These are phyloP conservation scores for Hydrolagus affinis DNA, from an alignment of 2,113 vertebrate species.

Conservation along the genomic window DNA sequence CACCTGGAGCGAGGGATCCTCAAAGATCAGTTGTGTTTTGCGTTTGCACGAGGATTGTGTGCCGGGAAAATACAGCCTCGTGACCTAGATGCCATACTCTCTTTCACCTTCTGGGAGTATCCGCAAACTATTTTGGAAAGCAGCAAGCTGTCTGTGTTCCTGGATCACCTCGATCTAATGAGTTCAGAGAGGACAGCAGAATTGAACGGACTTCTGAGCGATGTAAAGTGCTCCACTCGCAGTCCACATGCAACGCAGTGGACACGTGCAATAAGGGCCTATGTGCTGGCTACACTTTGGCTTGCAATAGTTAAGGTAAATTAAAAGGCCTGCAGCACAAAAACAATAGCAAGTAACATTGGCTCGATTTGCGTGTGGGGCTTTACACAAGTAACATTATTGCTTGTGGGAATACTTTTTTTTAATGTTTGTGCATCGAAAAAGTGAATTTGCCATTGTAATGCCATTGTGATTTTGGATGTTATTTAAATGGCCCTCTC, in stretches of 20 bases:
- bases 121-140: slow-evolving; percentile 28
- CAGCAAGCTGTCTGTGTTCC: slow-evolving; percentile 25
- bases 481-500: not conserved
- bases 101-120: not conserved
- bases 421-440: slow-evolving; percentile 12
- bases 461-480: not conserved
- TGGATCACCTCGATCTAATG: slow-evolving; percentile 35
- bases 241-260: slow-evolving; percentile 37
- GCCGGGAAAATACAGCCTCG: slow-evolving; percentile 7
- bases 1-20: slow-evolving; percentile 36
- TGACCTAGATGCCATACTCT: not conserved
- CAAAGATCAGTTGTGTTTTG: slow-evolving; percentile 33
- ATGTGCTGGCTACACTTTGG: slow-evolving; percentile 42
- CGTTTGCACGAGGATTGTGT: slow-evolving; percentile 25
- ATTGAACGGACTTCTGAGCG: slow-evolving; percentile 38
- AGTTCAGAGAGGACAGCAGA: slow-evolving; percentile 39
- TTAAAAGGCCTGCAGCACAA: slow-evolving; percentile 36
- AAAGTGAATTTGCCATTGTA: not conserved
- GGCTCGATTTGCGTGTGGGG: not conserved
- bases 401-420: not conserved
- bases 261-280: slow-evolving; percentile 39
- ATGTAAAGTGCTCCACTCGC: slow-evolving; percentile 35
- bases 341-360: not conserved
- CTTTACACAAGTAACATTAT: not conserved
- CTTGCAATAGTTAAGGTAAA: slow-evolving; percentile 42